Conservation (phyloP, 2,113 vertebrate genomes). For the Urocynchramus pylzowi region DNA sequence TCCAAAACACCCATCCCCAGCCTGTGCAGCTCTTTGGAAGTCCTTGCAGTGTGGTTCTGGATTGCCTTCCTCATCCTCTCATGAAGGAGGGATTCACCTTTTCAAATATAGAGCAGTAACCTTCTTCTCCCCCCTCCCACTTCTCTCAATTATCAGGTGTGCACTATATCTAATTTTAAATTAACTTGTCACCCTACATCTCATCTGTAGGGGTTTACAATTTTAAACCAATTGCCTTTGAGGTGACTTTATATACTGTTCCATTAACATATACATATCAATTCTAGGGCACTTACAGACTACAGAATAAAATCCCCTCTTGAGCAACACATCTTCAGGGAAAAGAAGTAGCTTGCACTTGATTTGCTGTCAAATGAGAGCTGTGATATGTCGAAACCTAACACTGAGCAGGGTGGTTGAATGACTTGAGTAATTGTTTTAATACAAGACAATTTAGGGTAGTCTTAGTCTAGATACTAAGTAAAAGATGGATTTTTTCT, state of each 20-base stretch:
- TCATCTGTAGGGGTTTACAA: conserved; percentile 45
- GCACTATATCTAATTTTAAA: conserved; percentile 64
- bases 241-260: conserved; percentile 65
- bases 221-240: conserved; percentile 61
- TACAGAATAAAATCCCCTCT: conserved; percentile 8
- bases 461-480: not conserved
- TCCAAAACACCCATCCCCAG: not conserved
- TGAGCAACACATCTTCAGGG: not conserved
- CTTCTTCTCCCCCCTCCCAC: conserved; percentile 21
- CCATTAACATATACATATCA: conserved; percentile 35
- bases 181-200: conserved; percentile 60
- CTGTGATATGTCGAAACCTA: not conserved
- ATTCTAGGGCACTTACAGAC: conserved; percentile 40
- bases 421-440: not conserved
- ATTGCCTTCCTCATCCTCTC: not conserved
- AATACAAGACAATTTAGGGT: not conserved
- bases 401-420: not conserved
- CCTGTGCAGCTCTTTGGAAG: not conserved
- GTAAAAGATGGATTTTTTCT: not conserved
- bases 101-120: conserved; percentile 61
- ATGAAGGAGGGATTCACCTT: conserved; percentile 65
- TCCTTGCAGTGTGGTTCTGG: not conserved
- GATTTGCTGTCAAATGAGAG: not conserved
- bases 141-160: conserved; percentile 51
- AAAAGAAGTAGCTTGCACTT: not conserved